These are phyloP conservation scores for Acanthosepion pharaonis DNA, from an alignment of 2,888 invertebrate genomes.

Conservation along the genomic window DNA sequence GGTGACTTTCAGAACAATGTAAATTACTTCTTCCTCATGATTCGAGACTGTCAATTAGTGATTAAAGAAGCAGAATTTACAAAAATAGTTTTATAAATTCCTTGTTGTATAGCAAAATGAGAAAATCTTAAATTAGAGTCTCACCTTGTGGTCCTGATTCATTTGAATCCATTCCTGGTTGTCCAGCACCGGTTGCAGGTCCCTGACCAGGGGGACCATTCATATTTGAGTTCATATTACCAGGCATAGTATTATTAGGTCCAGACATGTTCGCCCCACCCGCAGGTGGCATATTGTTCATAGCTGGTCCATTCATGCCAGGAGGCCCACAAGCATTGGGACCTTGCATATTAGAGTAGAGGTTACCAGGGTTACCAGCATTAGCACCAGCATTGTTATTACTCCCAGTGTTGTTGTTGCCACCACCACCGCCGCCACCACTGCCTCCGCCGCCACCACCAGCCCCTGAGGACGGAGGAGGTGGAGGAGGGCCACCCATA, in stretches of 20 bases:
- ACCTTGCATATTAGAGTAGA: conserved; percentile 44
- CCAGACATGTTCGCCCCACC: conserved; percentile 50
- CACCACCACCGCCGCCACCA: background rate
- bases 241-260: conserved; percentile 46
- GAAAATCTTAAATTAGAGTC: background rate
- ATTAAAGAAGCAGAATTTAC: background rate
- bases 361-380: conserved; percentile 36
- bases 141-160: conserved; percentile 45
- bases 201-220: conserved; percentile 51
- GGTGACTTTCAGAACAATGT: background rate
- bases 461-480: conserved; percentile 50
- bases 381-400: background rate
- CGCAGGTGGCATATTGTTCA: conserved; percentile 49
- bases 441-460: conserved; percentile 24
- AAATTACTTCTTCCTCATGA: background rate
- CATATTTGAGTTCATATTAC: conserved; percentile 51
- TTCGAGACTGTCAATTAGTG: background rate
- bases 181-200: conserved; percentile 48
- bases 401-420: too few species aligned
- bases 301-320: conserved; percentile 52
- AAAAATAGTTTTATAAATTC: background rate
- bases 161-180: conserved; percentile 45
- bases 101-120: background rate
- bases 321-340: conserved; percentile 40
- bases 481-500: conserved; percentile 49